A percentile compares a stretch with the other conserved stretches of the same genome.
Conservation (phyloP, 1,140 invertebrate genomes). For the Rhagoletis zephyria region DNA sequence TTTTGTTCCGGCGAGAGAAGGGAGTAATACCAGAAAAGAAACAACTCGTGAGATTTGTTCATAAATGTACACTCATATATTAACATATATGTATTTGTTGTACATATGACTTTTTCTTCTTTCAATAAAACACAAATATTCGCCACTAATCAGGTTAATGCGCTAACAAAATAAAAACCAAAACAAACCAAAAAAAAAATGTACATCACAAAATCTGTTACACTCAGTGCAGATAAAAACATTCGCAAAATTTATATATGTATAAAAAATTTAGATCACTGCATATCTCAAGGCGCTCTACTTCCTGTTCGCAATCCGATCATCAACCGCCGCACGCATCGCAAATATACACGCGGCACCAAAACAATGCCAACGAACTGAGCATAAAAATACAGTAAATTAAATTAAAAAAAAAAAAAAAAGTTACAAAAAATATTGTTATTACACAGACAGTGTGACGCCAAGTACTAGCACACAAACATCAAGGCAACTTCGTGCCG, state of each 20-base stretch:
- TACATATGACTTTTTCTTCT: no score
- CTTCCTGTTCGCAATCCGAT: neutral
- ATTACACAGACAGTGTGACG: conserved; percentile 33
- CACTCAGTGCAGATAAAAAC: no score
- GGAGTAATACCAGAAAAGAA: no score
- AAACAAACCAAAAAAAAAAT: no score
- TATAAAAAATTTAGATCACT: conserved; percentile 29
- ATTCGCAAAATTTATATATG: neutral
- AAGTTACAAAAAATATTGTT: conserved; percentile 4
- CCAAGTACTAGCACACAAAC: neutral
- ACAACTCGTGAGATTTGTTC: no score
- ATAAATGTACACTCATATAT: no score
- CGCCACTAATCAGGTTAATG: no score
- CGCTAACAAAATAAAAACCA: no score
- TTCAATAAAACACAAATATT: no score
- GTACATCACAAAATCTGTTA: no score
- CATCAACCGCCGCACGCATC: neutral
- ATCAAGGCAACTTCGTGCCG: neutral
- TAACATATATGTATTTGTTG: no score
- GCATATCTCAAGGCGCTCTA: conserved; percentile 17
- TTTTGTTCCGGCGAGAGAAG: no score
- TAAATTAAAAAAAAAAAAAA: conserved; percentile 13
- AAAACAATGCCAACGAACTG: conserved; percentile 17
- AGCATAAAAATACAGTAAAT: neutral
- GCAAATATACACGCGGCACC: neutral